Base-by-base conservation (phyloP, 1,140 invertebrate genomes). In the Brachionus koreanus region DNA sequence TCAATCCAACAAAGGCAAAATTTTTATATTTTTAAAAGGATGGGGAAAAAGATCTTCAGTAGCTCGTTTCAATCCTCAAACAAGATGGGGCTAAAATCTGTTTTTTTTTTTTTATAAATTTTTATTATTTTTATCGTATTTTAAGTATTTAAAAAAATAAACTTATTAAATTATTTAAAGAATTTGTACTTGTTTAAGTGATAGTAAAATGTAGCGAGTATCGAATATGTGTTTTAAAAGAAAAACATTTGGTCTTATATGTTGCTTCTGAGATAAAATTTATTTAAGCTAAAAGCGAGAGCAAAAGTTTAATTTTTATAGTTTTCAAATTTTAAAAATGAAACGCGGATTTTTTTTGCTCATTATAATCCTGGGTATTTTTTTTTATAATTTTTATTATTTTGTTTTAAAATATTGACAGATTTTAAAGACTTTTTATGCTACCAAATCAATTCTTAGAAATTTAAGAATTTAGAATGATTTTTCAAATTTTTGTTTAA, bases 1-100 rank as follows among this genome's bases (percentile, higher is more conserved):
- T 9, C 7, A 69, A 37, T 39, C 7, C 9, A 42, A 43, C n/a
- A 19, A 39, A 37, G 39, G 6, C 29, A 12, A 37, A 12, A 33
- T n/a, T 16, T 65, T 39, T 74, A 46, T 29, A 3, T 29, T 25
- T n/a, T 3, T 5, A 5, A 16, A 9, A 74, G 69, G 69, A 74
- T 74, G 69, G 69, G 69, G 69, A n/a, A 74, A 74, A 19, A 43
- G 69, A 46, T 29, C 69, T 12, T 25, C 16, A 46, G 19, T 43
- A 25, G 19, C 65, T n/a, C 65, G 42, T 46, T 74, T 74, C 19
- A 74, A 74, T 74, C 69, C 69, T 25, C 69, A 74, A 46, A 74
- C 69, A 25, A 74, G 69, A 74, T 74, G 69, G 69, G 69, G 69
- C 9, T 74, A 74, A 74, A 25, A 65, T 39, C 33, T 42, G 42